Evolutionary conservation across 2,113 vertebrate genomes (phyloP), one percentile per base, ranked within the genome.

Genomic region (Nothoprocta perdicaria): DNA sequence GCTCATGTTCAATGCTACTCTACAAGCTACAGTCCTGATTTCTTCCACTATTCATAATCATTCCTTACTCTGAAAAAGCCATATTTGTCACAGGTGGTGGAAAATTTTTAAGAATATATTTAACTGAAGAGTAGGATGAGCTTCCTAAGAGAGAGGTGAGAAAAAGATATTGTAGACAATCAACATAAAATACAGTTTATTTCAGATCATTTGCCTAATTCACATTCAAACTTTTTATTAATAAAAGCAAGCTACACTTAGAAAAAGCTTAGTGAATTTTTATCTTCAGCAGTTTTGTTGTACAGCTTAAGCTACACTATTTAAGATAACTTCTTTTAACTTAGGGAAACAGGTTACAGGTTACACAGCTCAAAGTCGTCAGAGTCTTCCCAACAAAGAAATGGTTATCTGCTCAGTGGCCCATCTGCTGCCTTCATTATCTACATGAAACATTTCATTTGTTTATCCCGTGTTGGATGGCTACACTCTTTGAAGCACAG

Each of bases 151-250:
- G 10, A 48, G 48, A 21, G 21, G 14, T 43, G 41, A 11, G 73
- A 7, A 86, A 58, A 52, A 85, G 78, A 45, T 93, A 75, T 3
- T 72, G 87, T 1, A 75, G 52, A 80, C 58, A 85, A 80, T 50
- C 38, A 80, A 76, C 27, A 80, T 38, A 81, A 76, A 86, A 71
- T 9, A 77, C 45, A 82, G 33, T 95, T 95, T 95, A 93, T 95
- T 96, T 94, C 61, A 26, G 87, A 78, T 48, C 40, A 91, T 78
- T 92, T 91, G 43, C 43, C 60, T 71, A 93, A 75, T 65, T 78
- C 43, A 89, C 66, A 89, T 68, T 89, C 89, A 90, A 67, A 83
- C 8, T 10, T 83, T 78, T 27, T 69, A 75, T 68, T 65, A 71
- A 79, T 72, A 77, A 84, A 82, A 84, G 26, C 53, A 69, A 87